phyloP scores from a whole-genome alignment of 2,888 invertebrate species.

The Sinopyrophorus schimmeli region DNA sequence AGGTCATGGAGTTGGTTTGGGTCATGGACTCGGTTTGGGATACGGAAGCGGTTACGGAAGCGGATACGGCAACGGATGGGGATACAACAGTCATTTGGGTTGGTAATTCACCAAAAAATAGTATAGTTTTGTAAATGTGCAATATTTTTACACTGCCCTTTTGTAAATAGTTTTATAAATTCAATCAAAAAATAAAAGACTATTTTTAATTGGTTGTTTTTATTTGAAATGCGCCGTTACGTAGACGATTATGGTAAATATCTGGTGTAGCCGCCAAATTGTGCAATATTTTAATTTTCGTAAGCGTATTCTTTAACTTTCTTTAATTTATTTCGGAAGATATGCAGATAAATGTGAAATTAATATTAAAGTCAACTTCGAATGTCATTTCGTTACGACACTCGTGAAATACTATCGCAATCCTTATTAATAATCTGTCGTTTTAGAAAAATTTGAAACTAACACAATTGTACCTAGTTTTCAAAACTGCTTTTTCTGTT shows the following conservation, averaged over 20 bases:
- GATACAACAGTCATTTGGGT: constrained; percentile 19
- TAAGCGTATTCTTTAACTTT: too few species aligned
- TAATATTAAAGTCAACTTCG: too few species aligned
- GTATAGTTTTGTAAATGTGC: constrained; percentile 19
- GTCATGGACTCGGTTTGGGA: constrained; percentile 18
- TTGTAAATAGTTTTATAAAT: constrained; percentile 19
- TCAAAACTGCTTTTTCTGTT: constrained; percentile 8
- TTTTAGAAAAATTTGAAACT: too few species aligned
- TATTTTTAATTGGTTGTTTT: constrained; percentile 5
- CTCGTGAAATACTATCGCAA: too few species aligned
- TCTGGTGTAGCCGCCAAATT: too few species aligned
- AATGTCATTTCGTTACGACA: too few species aligned
- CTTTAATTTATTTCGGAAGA: too few species aligned
- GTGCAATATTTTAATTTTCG: too few species aligned
- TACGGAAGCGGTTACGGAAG: constrained; percentile 22
- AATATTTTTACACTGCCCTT: constrained; percentile 13
- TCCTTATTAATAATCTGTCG: too few species aligned
- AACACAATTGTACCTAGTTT: too few species aligned
- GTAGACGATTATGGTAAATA: background rate
- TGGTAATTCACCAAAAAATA: constrained; percentile 16
- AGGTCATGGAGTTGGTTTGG: constrained; percentile 22
- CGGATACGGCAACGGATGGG: constrained; percentile 13
- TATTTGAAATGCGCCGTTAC: background rate
- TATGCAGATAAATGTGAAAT: too few species aligned
- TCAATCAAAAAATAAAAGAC: constrained; percentile 17